Evolutionary conservation across 2,888 invertebrate genomes (phyloP).

Genomic region (Hylaea fasciaria): DNA sequence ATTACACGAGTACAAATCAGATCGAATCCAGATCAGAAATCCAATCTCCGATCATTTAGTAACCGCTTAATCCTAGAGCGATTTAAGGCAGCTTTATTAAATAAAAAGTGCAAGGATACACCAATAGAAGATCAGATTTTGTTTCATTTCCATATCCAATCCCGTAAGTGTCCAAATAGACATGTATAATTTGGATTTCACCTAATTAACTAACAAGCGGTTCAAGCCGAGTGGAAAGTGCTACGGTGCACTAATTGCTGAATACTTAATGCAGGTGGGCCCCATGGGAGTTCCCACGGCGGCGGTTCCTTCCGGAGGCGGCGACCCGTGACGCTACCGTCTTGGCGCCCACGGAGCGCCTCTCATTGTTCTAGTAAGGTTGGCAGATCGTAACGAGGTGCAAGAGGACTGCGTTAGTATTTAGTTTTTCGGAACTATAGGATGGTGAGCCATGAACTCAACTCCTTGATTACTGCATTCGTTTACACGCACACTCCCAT

Average conservation of each 20-base stretch:
- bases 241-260: conserved; percentile 52
- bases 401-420: not conserved
- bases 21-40: too few relatives aligned
- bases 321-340: conserved; percentile 81
- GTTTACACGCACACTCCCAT: too few relatives aligned
- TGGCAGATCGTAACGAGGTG: conserved; percentile 19
- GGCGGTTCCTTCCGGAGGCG: conserved; percentile 79
- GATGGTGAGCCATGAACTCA: too few relatives aligned
- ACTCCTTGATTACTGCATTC: too few relatives aligned
- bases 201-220: conserved; percentile 23
- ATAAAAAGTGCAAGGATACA: too few relatives aligned
- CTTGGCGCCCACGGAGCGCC: conserved; percentile 63
- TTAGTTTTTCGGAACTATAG: too few relatives aligned
- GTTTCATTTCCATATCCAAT: conserved; percentile 1
- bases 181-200: conserved; percentile 15
- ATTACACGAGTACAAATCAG: not conserved
- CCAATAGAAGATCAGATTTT: too few relatives aligned
- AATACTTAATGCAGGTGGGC: conserved; percentile 63
- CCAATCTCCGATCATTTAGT: too few relatives aligned
- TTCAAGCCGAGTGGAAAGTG: conserved; percentile 25
- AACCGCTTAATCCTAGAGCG: too few relatives aligned
- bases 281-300: conserved; percentile 72
- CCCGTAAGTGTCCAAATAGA: not conserved
- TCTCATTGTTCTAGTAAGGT: conserved; percentile 59
- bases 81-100: too few relatives aligned